Conservation (phyloP, 2,888 invertebrate species). For the Conus canariensis region DNA sequence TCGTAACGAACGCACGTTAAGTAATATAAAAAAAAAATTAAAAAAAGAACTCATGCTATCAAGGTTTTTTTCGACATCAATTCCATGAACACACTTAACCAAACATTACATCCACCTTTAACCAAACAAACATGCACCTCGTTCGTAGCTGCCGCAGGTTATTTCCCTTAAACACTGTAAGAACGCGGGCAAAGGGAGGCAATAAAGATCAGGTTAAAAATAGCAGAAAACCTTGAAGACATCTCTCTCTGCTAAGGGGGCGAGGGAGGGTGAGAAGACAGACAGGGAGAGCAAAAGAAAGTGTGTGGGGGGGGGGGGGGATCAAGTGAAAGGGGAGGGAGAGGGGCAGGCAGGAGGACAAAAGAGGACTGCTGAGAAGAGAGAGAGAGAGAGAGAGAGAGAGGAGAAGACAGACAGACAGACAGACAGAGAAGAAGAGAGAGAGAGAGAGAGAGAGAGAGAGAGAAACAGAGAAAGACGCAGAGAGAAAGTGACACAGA, state of each 20-base stretch:
- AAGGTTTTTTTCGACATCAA: no score
- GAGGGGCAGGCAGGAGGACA: no score
- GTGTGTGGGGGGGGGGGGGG: neutral
- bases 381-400: constrained; percentile 15
- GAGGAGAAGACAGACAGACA: neutral
- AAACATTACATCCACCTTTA: no score
- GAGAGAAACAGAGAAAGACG: neutral
- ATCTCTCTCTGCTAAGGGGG: neutral
- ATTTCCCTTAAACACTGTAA: neutral
- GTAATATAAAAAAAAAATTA: neutral
- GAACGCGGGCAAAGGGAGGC: neutral
- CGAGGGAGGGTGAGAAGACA: neutral
- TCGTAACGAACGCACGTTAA: no score
- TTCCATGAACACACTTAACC: no score
- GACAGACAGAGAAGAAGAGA: neutral
- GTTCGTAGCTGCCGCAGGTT: no score
- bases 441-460: neutral
- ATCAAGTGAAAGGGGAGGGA: no score
- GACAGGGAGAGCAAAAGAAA: no score
- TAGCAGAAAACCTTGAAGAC: neutral
- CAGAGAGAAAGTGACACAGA: fast-evolving
- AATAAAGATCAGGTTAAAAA: neutral
- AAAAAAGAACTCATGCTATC: neutral
- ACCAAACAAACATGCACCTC: no score
- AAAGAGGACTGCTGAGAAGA: neutral